These are phyloP conservation scores for Saguinus midas DNA, from an alignment of 2,113 vertebrate genomes.

Conservation along the genomic window DNA sequence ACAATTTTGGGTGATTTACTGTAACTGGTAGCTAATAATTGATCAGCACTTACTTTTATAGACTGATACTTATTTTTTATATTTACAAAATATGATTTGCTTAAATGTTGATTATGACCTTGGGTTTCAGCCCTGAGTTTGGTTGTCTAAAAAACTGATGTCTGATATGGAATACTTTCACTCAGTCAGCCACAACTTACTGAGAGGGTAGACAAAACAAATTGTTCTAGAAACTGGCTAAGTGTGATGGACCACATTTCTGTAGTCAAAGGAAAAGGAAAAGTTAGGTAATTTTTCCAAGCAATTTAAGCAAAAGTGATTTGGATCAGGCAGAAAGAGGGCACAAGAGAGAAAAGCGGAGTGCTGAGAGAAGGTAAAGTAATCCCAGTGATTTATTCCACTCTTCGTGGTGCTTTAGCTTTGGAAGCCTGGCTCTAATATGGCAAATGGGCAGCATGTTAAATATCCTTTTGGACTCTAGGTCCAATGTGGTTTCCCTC, in stretches of 20 bases:
- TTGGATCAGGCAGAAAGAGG: conserved; percentile 47
- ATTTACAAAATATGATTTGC: background rate
- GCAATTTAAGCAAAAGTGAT: conserved; percentile 58
- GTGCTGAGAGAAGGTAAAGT: background rate
- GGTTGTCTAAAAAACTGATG: background rate
- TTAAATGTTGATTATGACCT: background rate
- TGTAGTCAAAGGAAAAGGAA: conserved; percentile 35
- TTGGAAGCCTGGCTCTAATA: conserved; percentile 1
- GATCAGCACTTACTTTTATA: background rate
- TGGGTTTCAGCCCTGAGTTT: background rate
- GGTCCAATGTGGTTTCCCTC: conserved; percentile 46
- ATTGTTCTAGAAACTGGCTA: conserved; percentile 33
- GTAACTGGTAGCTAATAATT: background rate
- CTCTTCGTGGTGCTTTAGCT: background rate
- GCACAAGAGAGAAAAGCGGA: background rate
- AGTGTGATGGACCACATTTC: background rate
- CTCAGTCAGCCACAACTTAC: background rate
- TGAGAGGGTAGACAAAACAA: background rate
- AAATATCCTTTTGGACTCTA: conserved; percentile 53
- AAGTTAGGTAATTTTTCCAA: conserved; percentile 47
- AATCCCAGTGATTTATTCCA: conserved; percentile 1
- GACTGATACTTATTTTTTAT: background rate
- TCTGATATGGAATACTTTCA: background rate
- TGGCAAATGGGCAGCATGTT: conserved; percentile 31
- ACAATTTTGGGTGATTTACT: background rate